Evolutionary conservation across 2,888 invertebrate genomes (phyloP).

Genomic region (Trachelus stipa): DNA sequence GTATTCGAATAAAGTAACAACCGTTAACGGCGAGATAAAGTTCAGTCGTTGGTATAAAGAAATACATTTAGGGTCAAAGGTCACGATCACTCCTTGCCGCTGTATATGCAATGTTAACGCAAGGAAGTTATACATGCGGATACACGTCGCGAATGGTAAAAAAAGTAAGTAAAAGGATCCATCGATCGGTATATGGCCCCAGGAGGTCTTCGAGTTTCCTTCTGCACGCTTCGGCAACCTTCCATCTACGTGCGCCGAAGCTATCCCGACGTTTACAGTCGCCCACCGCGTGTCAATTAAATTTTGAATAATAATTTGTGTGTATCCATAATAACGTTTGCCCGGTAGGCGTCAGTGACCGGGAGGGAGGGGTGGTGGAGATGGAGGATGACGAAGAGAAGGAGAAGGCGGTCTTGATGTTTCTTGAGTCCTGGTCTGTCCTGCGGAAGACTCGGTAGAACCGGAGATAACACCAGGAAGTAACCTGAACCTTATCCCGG

Average conservation of each 20-base stretch:
- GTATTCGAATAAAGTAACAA: not conserved
- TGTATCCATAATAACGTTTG: slow-evolving; percentile 19
- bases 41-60: not conserved
- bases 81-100: not conserved
- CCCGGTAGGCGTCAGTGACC: slow-evolving; percentile 22
- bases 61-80: not conserved
- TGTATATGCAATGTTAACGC: not conserved
- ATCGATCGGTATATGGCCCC: slow-evolving; percentile 17
- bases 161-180: not conserved
- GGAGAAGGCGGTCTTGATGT: not conserved
- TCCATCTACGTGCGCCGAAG: slow-evolving; percentile 19
- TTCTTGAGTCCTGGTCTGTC: not conserved
- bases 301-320: slow-evolving; percentile 45
- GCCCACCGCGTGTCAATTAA: slow-evolving; percentile 48
- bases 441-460: not conserved
- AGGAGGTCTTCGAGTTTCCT: slow-evolving; percentile 16
- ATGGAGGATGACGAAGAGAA: not conserved
- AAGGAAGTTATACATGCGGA: not conserved
- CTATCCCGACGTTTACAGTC: slow-evolving; percentile 27
- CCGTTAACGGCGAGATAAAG: not conserved
- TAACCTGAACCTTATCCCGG: not conserved
- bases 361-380: not conserved
- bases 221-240: slow-evolving; percentile 23
- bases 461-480: not conserved
- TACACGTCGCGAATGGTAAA: not conserved